A percentile compares a stretch with the other conserved stretches of the same genome.
phyloP scores from a whole-genome alignment of 2,888 invertebrate species.

The Colletes collaris region DNA sequence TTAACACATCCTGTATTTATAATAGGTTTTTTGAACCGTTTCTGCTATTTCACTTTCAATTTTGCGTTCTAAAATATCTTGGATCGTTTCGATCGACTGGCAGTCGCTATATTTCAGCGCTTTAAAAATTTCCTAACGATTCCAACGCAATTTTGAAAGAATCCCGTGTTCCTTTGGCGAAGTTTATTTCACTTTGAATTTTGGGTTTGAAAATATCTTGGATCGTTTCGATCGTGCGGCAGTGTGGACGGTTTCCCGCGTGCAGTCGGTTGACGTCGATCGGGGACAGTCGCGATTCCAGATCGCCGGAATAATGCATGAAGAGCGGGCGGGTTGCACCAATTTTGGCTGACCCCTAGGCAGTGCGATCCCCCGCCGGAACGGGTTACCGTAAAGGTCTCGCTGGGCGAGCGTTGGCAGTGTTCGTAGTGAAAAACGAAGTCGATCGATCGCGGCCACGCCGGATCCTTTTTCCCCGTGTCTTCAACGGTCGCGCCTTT shows the following conservation, averaged over 20 bases:
- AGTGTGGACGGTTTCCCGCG: constrained; percentile 4
- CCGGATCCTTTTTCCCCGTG: constrained; percentile 2
- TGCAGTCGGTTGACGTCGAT: background rate
- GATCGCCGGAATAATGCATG: constrained; percentile 25
- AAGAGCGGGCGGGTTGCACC: constrained; percentile 7
- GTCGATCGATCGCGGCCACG: constrained; percentile 20
- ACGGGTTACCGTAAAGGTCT: constrained; percentile 35
- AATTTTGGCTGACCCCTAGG: constrained; percentile 35
- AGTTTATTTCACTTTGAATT: no score
- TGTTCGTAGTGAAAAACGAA: constrained; percentile 28
- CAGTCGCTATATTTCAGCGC: no score
- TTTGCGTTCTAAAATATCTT: no score
- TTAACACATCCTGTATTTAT: no score
- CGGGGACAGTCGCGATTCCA: constrained; percentile 9
- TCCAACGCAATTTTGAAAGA: no score
- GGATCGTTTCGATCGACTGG: no score
- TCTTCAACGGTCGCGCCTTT: constrained; percentile 43
- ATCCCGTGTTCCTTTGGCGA: no score
- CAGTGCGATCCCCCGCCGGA: constrained; percentile 33
- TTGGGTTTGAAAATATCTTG: no score
- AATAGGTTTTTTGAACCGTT: no score
- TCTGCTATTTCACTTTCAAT: no score
- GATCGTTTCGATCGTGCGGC: constrained; percentile 32
- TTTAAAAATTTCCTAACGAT: no score
- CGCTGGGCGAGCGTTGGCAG: constrained; percentile 50